Base-by-base conservation (phyloP, 2,113 vertebrate species). In the Thunnus maccoyii region DNA sequence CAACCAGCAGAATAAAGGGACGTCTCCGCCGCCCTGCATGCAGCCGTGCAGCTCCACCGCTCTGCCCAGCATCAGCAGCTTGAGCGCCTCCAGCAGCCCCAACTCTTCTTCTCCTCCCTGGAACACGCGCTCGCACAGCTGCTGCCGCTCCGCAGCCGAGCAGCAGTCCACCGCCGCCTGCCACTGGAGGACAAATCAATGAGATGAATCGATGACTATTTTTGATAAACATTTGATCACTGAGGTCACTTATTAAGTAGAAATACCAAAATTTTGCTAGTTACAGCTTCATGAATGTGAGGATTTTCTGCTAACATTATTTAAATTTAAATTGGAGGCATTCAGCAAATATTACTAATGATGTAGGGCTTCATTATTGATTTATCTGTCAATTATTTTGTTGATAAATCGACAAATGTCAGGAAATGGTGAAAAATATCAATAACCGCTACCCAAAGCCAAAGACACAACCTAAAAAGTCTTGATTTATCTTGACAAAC, bases 1-100 rank as follows among this genome's bases (percentile, higher is more conserved):
- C 41, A 99, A 95, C 96, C 97, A 97, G 22, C 97, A 97, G 94
- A 99, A 99, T 61, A 99, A 92, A 0, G 98, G 98, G 3, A 99
- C 97, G 18, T 97, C 97, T 17, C 83, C 94, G 11, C 95, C 96
- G 10, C 82, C 93, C 85, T 94, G 94, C 92, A 95, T 96, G 27
- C 93, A 85, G 0, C 94, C 71, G 75, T 98, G 96, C 16, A 99
- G 95, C 80, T 97, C 93, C 50, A 96, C 94, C 2, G 98, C 97
- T 14, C 95, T 92, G 88, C 89, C 94, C 72, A 99, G 94, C 98
- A 99, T 99, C 76, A 99, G 94, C 82, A 99, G 96, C 72, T 99
- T 99, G 9, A 99, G 87, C 0, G 96, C 98, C 95, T 99, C 98
- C 74, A 99, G 96, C 30, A 99, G 95, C 48, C 95, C 95, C 2